These are phyloP conservation scores for Cygnus atratus DNA, from an alignment of 2,113 vertebrate genomes.

Conservation along the genomic window DNA sequence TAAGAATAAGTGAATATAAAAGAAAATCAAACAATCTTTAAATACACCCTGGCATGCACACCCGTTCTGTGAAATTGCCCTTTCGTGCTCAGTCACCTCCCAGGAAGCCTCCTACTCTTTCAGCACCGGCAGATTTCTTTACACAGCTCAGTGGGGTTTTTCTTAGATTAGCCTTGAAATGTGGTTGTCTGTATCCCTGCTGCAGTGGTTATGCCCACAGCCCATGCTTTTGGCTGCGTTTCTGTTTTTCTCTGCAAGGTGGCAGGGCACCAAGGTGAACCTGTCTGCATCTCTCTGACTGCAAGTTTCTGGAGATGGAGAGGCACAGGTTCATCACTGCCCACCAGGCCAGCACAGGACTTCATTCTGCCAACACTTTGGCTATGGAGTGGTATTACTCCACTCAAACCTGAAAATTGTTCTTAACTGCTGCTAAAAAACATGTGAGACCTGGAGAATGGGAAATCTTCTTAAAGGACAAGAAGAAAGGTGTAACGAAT, in stretches of 20 bases:
- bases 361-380: background rate
- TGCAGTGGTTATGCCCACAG: background rate
- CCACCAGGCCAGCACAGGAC: background rate
- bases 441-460: rapidly evolving
- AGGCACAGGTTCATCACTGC: background rate
- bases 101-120: background rate
- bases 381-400: background rate
- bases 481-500: background rate
- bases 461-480: background rate
- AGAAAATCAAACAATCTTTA: background rate
- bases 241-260: background rate
- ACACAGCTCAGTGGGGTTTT: background rate
- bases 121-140: background rate
- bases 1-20: background rate
- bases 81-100: background rate
- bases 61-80: background rate
- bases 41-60: background rate
- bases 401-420: background rate
- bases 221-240: background rate
- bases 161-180: background rate
- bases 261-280: background rate
- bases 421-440: background rate
- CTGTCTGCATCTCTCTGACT: background rate
- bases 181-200: background rate
- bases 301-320: background rate